Conservation (phyloP, 2,888 invertebrate genomes). For the Cheilosia variabilis region DNA sequence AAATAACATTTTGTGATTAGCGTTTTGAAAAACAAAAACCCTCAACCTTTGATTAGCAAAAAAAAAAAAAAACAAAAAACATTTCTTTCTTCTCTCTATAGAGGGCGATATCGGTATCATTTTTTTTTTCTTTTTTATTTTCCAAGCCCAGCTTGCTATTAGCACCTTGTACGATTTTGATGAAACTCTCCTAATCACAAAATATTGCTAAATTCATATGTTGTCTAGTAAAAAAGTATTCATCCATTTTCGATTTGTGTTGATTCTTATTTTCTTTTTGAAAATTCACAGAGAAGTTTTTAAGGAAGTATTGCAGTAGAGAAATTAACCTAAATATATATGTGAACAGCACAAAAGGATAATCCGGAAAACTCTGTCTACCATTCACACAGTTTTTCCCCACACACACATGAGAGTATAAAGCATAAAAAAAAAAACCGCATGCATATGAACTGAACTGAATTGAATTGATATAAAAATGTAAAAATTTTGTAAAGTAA, state of each 20-base stretch:
- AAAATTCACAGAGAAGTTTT: conserved; percentile 17
- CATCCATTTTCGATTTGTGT: conserved; percentile 11
- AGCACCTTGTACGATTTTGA: conserved; percentile 41
- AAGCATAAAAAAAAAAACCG: conserved; percentile 28
- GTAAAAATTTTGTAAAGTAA: conserved; percentile 36
- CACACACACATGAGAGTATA: conserved; percentile 57
- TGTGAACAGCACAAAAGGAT: conserved; percentile 76
- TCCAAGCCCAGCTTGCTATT: conserved; percentile 28
- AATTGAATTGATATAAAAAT: conserved; percentile 10
- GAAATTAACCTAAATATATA: conserved; percentile 4
- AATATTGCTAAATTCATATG: conserved; percentile 53
- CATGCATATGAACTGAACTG: conserved; percentile 21
- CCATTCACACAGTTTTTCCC: conserved; percentile 58
- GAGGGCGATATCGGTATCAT: conserved; percentile 10
- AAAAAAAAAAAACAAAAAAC: conserved; percentile 23
- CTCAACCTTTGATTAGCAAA: conserved; percentile 68
- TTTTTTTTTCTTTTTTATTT: background rate
- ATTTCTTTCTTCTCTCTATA: conserved; percentile 19
- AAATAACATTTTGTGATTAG: conserved; percentile 83
- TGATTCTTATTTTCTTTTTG: conserved; percentile 9
- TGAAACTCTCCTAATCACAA: conserved; percentile 71
- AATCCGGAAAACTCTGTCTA: conserved; percentile 82
- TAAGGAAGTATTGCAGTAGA: background rate
- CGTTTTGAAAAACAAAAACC: conserved; percentile 79
- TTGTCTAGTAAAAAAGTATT: background rate